Conservation (phyloP, 2,113 vertebrate genomes). For the Megatriorchis doriae region DNA sequence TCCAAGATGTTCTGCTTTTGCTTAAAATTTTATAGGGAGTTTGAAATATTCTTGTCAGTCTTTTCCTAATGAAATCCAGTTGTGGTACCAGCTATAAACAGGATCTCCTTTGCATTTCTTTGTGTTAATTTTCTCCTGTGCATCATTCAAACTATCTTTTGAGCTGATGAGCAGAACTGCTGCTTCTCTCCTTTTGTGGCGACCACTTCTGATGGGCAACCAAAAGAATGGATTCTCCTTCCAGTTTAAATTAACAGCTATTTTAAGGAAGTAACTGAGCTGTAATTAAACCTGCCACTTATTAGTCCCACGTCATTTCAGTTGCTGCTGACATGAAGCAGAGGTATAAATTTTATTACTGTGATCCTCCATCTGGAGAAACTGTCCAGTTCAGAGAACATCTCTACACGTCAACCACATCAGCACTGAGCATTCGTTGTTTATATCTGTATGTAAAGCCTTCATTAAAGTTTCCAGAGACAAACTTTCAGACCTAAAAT, state of each 20-base stretch:
- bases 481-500: neutral
- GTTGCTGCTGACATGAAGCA: neutral
- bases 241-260: neutral
- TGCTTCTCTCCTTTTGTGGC: neutral
- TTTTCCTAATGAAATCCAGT: neutral
- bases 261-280: neutral
- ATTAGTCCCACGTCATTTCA: neutral
- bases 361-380: neutral
- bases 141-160: neutral
- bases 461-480: neutral
- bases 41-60: neutral
- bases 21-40: neutral
- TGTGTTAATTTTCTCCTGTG: neutral
- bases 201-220: neutral
- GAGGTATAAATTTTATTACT: neutral
- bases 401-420: neutral
- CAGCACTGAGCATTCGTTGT: neutral
- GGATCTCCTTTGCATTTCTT: neutral
- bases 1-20: neutral
- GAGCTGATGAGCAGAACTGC: neutral
- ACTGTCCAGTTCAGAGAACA: neutral
- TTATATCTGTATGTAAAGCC: neutral
- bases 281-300: neutral
- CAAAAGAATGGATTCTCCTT: neutral
- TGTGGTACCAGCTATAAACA: neutral